A percentile compares a stretch with the other conserved stretches of the same genome.
phyloP scores from a whole-genome alignment of 1,140 invertebrate genomes.

The Oryctes rhinoceros region DNA sequence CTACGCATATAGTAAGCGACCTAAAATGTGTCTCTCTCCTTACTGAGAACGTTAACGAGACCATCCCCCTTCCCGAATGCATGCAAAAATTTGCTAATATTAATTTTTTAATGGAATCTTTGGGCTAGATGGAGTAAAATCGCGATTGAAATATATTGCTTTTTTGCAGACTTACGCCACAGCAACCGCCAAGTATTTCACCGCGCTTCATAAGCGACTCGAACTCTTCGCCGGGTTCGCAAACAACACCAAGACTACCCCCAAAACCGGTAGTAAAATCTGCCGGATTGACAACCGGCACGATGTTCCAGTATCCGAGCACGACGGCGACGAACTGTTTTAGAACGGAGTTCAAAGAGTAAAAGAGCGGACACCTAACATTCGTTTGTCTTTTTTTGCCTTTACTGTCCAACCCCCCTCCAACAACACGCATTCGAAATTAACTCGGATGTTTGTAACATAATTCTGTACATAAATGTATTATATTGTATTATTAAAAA shows the following conservation, averaged over 20 bases:
- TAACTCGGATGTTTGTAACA: conserved; percentile 11
- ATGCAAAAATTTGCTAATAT: not conserved
- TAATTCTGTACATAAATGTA: conserved; percentile 29
- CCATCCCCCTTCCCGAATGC: too few species aligned
- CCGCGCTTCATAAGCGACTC: conserved; percentile 54
- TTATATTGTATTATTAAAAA: conserved; percentile 15
- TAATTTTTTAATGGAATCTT: too few species aligned
- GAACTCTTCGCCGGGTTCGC: conserved; percentile 47
- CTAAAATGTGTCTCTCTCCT: too few species aligned
- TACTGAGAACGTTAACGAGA: too few species aligned
- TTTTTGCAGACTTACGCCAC: conserved; percentile 45
- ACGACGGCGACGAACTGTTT: conserved; percentile 54
- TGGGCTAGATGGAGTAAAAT: too few species aligned
- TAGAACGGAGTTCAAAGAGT: conserved; percentile 11
- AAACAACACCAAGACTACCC: conserved; percentile 56
- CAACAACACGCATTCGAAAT: not conserved
- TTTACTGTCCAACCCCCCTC: conserved; percentile 12
- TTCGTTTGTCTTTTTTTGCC: conserved; percentile 20
- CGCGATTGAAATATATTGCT: not conserved
- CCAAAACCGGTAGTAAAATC: conserved; percentile 56
- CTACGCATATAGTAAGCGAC: too few species aligned
- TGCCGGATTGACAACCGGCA: conserved; percentile 53
- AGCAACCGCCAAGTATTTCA: conserved; percentile 54
- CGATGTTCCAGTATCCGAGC: conserved; percentile 59
- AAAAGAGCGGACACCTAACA: conserved; percentile 2